A percentile compares a stretch with the other conserved stretches of the same genome.
These are phyloP conservation scores for Pseudoatta argentina DNA, from an alignment of 1,140 invertebrate species.

Conservation along the genomic window DNA sequence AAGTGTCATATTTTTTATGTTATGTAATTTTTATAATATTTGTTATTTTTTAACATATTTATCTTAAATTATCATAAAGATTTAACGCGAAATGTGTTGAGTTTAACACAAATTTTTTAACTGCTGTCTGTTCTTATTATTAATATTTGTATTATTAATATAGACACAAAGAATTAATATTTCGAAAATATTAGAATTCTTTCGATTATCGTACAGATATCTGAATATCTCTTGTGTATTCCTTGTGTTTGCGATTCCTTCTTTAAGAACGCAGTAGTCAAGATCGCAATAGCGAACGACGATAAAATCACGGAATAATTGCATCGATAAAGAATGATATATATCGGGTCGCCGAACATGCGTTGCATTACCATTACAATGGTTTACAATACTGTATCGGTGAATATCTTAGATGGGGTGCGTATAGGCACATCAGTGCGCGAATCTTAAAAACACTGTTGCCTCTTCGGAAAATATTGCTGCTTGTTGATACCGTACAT, in stretches of 20 bases:
- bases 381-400: constrained; percentile 79
- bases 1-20: too few species aligned
- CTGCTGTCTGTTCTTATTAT: background rate
- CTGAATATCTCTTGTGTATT: background rate
- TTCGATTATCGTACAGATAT: background rate
- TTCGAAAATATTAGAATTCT: background rate
- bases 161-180: background rate
- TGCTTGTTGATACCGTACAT: background rate
- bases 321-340: constrained; percentile 49
- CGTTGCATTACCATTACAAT: constrained; percentile 81
- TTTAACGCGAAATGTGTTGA: too few species aligned
- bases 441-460: constrained; percentile 44
- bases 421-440: constrained; percentile 47
- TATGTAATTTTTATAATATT: too few species aligned
- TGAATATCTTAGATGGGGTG: constrained; percentile 72
- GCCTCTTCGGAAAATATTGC: constrained; percentile 3
- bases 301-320: constrained; percentile 48
- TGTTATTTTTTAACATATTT: too few species aligned
- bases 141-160: background rate
- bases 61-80: too few species aligned
- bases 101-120: too few species aligned
- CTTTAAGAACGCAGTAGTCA: background rate
- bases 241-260: background rate
- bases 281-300: constrained; percentile 7
- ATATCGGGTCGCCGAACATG: constrained; percentile 64